phyloP scores from a whole-genome alignment of 1,140 invertebrate species.

The Magallana gigas region DNA sequence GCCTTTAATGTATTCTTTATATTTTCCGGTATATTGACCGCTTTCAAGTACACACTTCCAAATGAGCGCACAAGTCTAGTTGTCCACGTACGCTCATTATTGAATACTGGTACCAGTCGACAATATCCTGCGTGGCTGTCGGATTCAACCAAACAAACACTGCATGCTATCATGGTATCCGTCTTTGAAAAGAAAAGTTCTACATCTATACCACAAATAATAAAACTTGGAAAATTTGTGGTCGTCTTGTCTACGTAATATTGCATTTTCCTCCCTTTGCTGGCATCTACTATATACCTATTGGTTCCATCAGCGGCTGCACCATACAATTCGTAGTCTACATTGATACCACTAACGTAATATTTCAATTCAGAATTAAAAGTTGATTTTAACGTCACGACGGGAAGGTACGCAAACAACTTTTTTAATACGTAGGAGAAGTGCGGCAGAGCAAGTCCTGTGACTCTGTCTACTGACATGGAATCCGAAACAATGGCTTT shows the following conservation, averaged over 20 bases:
- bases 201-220: neutral
- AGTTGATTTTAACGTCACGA: neutral
- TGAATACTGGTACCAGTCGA: neutral
- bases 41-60: conserved; percentile 1
- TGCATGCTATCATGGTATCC: too few relatives aligned
- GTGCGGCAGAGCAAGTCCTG: neutral
- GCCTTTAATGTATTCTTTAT: neutral
- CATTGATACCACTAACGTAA: too few relatives aligned
- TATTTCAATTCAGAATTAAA: neutral
- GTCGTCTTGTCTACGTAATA: neutral
- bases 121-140: neutral
- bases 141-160: neutral
- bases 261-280: conserved; percentile 1
- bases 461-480: neutral
- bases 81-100: neutral
- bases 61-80: neutral
- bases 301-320: neutral
- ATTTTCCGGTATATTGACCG: neutral
- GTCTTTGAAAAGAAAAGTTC: neutral
- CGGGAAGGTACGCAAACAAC: neutral
- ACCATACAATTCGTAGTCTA: neutral
- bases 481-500: neutral
- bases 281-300: neutral
- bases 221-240: neutral
- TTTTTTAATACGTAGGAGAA: neutral